Base-by-base conservation (phyloP, 2,888 invertebrate genomes). In the Ochropleura plecta region DNA sequence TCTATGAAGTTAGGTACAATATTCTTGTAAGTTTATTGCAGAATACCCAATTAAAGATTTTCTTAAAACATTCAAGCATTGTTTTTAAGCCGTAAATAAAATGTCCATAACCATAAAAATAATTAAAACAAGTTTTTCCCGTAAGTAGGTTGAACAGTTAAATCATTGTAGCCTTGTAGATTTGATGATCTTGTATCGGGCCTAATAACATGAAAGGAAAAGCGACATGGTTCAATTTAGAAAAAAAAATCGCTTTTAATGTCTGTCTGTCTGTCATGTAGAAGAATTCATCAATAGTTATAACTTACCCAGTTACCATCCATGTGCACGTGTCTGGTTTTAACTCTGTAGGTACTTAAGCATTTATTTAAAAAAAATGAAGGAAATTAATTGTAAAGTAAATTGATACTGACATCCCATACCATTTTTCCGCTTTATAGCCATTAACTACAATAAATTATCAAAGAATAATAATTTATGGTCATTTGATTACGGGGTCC, bases 11-110 rank as follows among this genome's bases (percentile, higher is more conserved):
- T 72, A 57, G 73, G 20, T 72, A 73, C 57, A 72, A 48, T 57
- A 20, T 57, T 57, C 57, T 48, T 72, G 48, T 48, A 42, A 72
- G 48, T 18, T 48, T 48, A 73, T 48, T 73, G 42, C 40, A 42
- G 20, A 73, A 73, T 70, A n/a, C 44, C 30, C 71, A 71, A 71
- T 70, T 73, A 73, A 55, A 55, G 40, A 55, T 71, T 46, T 55
- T 72, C 53, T n/a, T 10, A 16, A 46, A 46, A 30, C 71, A 55
- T 55, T 71, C 12, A 40, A 20, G 76, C n/a, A 40, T 53, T 72
- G 59, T 73, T 73, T 30, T 59, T 59, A 73, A 48, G 51, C 44
- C 18, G 10, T 16, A 5, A 53, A 30, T 44, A 53, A 71, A 55
- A 46, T 46, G 53, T 55, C 12, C 12, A n/a, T 44, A 46, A 55